phyloP scores from a whole-genome alignment of 2,888 invertebrate species.

The Teinopalpus imperialis region DNA sequence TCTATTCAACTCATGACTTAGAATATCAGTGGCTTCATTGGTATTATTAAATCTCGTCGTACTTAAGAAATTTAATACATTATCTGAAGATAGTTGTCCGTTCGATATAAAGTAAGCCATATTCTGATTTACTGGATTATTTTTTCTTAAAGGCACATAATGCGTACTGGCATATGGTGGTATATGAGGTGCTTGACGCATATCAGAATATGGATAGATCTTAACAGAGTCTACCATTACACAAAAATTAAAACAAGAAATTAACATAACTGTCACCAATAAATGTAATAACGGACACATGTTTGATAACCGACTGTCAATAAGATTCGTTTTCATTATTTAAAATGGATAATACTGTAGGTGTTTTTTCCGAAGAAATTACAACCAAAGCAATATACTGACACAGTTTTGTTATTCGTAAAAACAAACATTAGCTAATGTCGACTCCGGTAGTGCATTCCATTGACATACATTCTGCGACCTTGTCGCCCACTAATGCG shows the following conservation, averaged over 20 bases:
- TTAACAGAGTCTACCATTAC: constrained; percentile 16
- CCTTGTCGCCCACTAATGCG: constrained; percentile 67
- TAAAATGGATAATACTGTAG: constrained; percentile 30
- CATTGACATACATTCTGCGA: constrained; percentile 73
- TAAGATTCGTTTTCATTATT: neutral
- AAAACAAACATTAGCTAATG: constrained; percentile 68
- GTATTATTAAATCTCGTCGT: constrained; percentile 3
- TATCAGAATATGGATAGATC: constrained; percentile 18
- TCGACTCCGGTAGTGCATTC: constrained; percentile 72
- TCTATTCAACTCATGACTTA: neutral
- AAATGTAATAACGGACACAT: constrained; percentile 5
- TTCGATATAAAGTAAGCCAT: neutral
- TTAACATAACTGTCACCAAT: constrained; percentile 6
- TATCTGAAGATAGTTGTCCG: constrained; percentile 1
- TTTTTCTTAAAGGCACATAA: constrained; percentile 16
- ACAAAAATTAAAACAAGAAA: constrained; percentile 2
- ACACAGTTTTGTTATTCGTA: constrained; percentile 50
- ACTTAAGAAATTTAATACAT: neutral
- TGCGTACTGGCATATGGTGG: neutral
- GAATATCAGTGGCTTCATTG: neutral
- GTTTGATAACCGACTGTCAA: constrained; percentile 11
- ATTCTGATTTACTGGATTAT: neutral
- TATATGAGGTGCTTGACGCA: constrained; percentile 10
- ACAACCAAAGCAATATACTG: constrained; percentile 30
- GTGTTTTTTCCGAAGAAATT: constrained; percentile 41